Evolutionary conservation across 1,140 invertebrate species (phyloP).

Genomic region (Hyphantria cunea): DNA sequence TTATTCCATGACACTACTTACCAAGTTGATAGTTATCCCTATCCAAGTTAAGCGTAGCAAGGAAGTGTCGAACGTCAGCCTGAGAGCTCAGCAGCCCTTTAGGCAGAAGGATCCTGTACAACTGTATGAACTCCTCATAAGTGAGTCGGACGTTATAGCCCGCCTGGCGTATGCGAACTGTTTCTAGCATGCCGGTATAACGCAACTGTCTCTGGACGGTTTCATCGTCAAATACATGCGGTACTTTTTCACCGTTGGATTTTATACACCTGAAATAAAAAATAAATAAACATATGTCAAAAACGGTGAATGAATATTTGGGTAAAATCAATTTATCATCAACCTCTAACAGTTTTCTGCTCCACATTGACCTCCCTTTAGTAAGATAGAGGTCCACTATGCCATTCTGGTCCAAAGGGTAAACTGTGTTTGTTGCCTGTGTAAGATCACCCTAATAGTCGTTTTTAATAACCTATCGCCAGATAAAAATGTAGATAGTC

Average conservation of each 20-base stretch:
- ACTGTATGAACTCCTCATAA: constrained; percentile 96
- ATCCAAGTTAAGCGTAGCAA: constrained; percentile 91
- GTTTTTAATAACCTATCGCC: too few species aligned
- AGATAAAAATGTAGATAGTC: too few species aligned
- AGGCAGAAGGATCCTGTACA: constrained; percentile 94
- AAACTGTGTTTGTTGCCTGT: too few species aligned
- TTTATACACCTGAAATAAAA: constrained; percentile 91
- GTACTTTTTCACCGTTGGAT: constrained; percentile 95
- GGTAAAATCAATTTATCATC: too few species aligned
- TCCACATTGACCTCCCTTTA: too few species aligned
- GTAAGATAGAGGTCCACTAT: too few species aligned
- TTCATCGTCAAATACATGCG: constrained; percentile 96
- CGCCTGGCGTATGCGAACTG: constrained; percentile 96
- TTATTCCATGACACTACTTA: constrained; percentile 28
- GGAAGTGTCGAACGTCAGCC: constrained; percentile 90
- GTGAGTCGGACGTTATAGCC: constrained; percentile 96
- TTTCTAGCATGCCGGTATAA: constrained; percentile 98
- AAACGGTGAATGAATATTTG: too few species aligned
- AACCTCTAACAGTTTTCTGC: too few species aligned
- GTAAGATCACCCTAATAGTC: too few species aligned
- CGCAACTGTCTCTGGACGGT: constrained; percentile 94
- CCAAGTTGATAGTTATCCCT: constrained; percentile 96
- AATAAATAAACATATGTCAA: not conserved
- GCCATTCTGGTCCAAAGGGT: too few species aligned
- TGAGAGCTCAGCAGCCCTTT: constrained; percentile 92